A percentile compares a stretch with the other conserved stretches of the same genome.
Evolutionary conservation across 2,888 invertebrate species (phyloP).

Genomic region (Formica aserva): DNA sequence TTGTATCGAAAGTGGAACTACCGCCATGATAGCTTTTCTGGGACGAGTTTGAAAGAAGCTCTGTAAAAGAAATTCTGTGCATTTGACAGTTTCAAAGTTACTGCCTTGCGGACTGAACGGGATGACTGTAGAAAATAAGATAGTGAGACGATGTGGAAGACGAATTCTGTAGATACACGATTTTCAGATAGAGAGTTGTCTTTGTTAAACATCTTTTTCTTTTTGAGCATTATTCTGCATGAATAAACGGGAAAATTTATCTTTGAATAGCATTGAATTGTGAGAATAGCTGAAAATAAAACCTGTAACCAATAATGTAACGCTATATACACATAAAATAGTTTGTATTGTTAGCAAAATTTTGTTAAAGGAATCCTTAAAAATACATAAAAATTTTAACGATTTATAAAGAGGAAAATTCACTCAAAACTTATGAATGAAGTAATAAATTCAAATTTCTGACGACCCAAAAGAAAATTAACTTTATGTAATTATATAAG

Average conservation of each 20-base stretch:
- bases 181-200: slow-evolving; percentile 1
- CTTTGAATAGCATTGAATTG: background rate
- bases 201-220: slow-evolving; percentile 14
- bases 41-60: slow-evolving; percentile 73
- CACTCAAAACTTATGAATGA: background rate
- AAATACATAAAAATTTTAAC: background rate
- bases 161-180: slow-evolving; percentile 6
- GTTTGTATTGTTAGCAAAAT: background rate
- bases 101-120: slow-evolving; percentile 61
- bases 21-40: slow-evolving; percentile 65
- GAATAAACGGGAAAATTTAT: slow-evolving; percentile 3
- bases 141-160: slow-evolving; percentile 33
- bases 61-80: slow-evolving; percentile 74
- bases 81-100: slow-evolving; percentile 75
- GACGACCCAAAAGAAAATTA: too few relatives aligned
- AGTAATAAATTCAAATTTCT: slow-evolving; percentile 1
- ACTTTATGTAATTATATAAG: too few relatives aligned
- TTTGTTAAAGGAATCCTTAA: background rate
- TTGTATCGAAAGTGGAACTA: slow-evolving; percentile 47
- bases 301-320: background rate
- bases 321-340: background rate
- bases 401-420: background rate
- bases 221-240: background rate
- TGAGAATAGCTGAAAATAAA: background rate
- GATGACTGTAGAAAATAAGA: slow-evolving; percentile 33